Conservation (phyloP, 2,888 invertebrate genomes). For the Lasioglossum marginatum region DNA sequence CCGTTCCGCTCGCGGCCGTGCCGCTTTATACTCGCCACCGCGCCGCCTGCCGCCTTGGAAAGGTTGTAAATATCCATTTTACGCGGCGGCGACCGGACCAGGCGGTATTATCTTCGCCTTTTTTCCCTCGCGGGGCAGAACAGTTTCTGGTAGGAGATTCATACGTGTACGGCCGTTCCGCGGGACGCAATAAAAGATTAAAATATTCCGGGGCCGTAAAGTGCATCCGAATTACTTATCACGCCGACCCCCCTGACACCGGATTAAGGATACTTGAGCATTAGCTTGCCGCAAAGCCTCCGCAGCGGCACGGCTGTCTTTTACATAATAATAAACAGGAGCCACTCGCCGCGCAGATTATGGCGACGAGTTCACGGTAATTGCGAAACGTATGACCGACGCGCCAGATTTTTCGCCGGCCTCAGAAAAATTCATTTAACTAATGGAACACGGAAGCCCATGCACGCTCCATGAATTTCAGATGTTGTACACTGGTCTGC, state of each 20-base stretch:
- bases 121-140: conserved; percentile 2
- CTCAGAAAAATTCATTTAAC: conserved; percentile 3
- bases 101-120: conserved; percentile 30
- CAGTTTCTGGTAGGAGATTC: conserved; percentile 42
- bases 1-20: neutral
- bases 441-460: neutral
- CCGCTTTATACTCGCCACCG: neutral
- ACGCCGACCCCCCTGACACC: neutral
- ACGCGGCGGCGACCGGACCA: neutral
- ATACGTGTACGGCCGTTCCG: neutral
- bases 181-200: conserved; percentile 38
- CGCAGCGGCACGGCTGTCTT: neutral
- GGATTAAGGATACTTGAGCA: conserved; percentile 35
- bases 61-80: conserved; percentile 43
- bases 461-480: neutral
- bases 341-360: conserved; percentile 13
- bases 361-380: conserved; percentile 2
- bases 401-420: neutral
- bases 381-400: neutral
- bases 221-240: conserved; percentile 48
- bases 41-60: conserved; percentile 2
- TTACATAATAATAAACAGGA: conserved; percentile 23
- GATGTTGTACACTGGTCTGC: neutral
- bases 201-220: conserved; percentile 46
- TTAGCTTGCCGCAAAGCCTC: conserved; percentile 24